Evolutionary conservation across 2,797 vertebrate species (phyloP).

Genomic region (Sciurus carolinensis): DNA sequence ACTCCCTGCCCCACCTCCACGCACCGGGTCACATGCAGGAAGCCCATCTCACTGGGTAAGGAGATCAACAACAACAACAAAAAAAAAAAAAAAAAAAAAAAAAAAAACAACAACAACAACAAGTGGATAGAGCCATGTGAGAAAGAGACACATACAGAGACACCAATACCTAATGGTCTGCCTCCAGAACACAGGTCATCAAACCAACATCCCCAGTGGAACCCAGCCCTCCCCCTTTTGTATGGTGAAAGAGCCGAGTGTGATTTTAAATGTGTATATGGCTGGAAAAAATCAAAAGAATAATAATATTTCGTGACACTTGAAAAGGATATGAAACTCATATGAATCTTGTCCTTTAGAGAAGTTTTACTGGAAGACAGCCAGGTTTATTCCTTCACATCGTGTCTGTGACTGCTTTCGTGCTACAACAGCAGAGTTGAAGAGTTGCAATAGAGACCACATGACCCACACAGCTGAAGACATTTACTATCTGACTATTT

Average conservation of each 20-base stretch:
- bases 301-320: not conserved
- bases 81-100: too few relatives aligned
- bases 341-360: not conserved
- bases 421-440: not conserved
- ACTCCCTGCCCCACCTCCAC: not conserved
- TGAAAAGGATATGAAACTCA: slow-evolving; percentile 34
- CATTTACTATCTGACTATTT: slow-evolving; percentile 5
- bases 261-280: not conserved
- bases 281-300: not conserved
- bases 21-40: not conserved
- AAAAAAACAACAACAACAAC: too few relatives aligned
- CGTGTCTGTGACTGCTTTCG: not conserved
- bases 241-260: not conserved
- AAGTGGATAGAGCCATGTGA: not conserved
- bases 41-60: not conserved
- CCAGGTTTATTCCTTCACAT: not conserved
- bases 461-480: not conserved
- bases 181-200: not conserved
- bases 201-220: not conserved
- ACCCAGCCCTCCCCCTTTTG: not conserved
- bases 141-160: not conserved
- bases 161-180: not conserved
- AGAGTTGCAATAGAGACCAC: not conserved
- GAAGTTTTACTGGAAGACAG: slow-evolving; percentile 21
- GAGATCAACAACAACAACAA: not conserved